Base-by-base conservation (phyloP, 2,888 invertebrate genomes). In the Heteropelma amictum region DNA sequence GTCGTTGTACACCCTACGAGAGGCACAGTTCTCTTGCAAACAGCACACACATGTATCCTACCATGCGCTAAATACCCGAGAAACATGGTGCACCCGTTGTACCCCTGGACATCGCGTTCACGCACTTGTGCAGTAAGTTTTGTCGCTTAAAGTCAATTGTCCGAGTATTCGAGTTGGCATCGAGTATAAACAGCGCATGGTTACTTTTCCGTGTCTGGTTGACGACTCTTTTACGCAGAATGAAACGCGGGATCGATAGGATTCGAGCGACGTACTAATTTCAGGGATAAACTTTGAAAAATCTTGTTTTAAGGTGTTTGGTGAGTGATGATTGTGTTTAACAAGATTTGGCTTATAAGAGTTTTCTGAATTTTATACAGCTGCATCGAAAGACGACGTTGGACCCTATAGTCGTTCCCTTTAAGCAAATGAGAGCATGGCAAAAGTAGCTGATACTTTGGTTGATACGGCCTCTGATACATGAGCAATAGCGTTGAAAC, bases 401-500 rank as follows among this genome's bases (percentile, higher is more conserved):
- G 17, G 42, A 28, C 28, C 23, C n/a, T n/a, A 42, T 42, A 58
- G 58, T 58, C 19, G 42, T 42, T 58, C 58, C 58, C n/a, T n/a
- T 28, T 42, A 42, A 60, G 51, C n/a, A 14, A 40, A n/a, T 38
- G 33, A 38, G 51, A 33, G 17, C 42, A 33, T 17, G 42, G 58
- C 28, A 42, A 14, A 63, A 33, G 26, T 23, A 45, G 10, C 0
- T 14, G 33, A 56, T 47, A 38, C 26, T 33, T 21, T 56, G 21
- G 53, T 40, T 38, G 70, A 53, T 53, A 38, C 26, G 26, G n/a
- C 38, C 12, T 7, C 14, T 19, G 54, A 33, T 63, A 63, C 23
- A 53, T 19, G 17, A 40, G 21, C 65, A 51, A 65, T 65, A 65
- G 17, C 33, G 23, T n/a, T 19, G 68, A 33, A 35, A 54, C 53